Percentiles rank a stretch among this genome's conserved stretches.
phyloP scores from a whole-genome alignment of 2,797 vertebrate species.

The Peromyscus eremicus region DNA sequence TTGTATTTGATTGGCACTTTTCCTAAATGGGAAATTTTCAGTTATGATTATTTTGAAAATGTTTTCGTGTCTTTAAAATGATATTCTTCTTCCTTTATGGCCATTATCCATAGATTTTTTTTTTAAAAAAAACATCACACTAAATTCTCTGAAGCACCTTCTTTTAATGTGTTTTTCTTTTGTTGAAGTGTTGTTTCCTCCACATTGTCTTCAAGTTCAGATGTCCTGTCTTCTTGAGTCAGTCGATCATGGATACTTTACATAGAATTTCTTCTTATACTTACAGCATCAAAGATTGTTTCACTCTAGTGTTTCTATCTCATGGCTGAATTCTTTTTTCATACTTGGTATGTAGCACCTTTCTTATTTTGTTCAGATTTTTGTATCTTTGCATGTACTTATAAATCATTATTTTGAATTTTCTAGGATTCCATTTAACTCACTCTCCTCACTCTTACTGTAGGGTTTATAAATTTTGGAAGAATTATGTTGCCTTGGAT shows the following conservation, averaged over 20 bases:
- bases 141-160: background rate
- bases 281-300: background rate
- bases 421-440: background rate
- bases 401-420: background rate
- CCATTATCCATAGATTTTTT: background rate
- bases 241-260: background rate
- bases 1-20: background rate
- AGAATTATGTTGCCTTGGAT: background rate
- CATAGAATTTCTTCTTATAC: background rate
- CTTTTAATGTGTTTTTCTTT: background rate
- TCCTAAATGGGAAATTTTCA: background rate
- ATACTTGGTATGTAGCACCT: background rate
- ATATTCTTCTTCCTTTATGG: background rate
- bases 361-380: background rate
- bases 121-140: background rate
- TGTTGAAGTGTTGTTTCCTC: background rate
- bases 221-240: background rate
- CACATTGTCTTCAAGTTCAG: background rate
- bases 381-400: background rate
- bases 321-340: background rate
- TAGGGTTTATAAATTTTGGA: background rate
- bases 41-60: background rate
- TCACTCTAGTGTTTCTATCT: background rate
- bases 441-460: background rate
- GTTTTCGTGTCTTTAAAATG: background rate